Conservation (phyloP, 2,888 invertebrate genomes). For the Lasioglossum vierecki region DNA sequence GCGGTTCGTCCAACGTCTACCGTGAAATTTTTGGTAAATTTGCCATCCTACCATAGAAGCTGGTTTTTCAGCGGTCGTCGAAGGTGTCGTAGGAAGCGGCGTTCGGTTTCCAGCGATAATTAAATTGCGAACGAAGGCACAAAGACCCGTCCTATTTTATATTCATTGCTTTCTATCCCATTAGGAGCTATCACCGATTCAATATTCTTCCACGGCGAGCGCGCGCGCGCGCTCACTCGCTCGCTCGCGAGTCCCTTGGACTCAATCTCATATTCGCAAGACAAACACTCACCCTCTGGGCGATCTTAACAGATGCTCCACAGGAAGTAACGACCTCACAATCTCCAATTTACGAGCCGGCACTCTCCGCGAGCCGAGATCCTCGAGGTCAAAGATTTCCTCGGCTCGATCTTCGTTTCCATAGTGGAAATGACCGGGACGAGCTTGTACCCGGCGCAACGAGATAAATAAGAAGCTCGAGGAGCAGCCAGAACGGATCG, state of each 20-base stretch:
- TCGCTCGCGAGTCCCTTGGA: constrained; percentile 26
- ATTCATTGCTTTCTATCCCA: constrained; percentile 56
- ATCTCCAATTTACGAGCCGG: constrained; percentile 67
- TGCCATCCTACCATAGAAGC: neutral
- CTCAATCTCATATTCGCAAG: constrained; percentile 57
- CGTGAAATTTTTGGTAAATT: neutral
- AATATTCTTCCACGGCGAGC: constrained; percentile 40
- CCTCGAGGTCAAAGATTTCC: constrained; percentile 59
- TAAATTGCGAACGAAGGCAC: constrained; percentile 38
- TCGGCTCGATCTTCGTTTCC: constrained; percentile 58
- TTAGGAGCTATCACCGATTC: constrained; percentile 58
- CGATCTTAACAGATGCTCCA: constrained; percentile 57
- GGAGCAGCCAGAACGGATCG: constrained; percentile 23
- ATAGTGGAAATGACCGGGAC: constrained; percentile 71
- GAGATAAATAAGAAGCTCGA: constrained; percentile 72
- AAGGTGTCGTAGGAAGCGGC: constrained; percentile 3
- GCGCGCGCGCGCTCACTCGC: too few species aligned
- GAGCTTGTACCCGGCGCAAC: constrained; percentile 65
- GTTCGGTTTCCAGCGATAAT: constrained; percentile 32
- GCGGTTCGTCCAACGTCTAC: neutral
- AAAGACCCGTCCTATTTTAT: constrained; percentile 35
- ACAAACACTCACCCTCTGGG: constrained; percentile 56
- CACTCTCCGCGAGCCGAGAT: constrained; percentile 36
- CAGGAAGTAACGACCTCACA: constrained; percentile 63
- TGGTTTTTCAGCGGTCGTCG: neutral